phyloP scores from a whole-genome alignment of 2,888 invertebrate genomes.

The Rotaria magnacalcarata region DNA sequence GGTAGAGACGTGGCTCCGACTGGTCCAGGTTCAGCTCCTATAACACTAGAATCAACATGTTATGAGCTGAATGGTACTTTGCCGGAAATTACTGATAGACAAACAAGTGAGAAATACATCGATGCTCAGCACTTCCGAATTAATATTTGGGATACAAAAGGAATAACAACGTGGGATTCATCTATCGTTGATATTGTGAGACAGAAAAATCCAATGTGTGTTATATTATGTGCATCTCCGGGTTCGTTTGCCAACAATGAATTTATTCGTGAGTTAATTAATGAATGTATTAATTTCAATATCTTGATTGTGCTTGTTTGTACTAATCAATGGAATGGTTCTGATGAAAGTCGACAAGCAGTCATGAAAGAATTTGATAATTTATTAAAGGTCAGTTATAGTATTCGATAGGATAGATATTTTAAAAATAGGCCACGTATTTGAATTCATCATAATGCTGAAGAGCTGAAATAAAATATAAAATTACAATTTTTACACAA shows the following conservation, averaged over 20 bases:
- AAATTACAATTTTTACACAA: too few relatives aligned
- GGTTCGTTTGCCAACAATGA: background rate
- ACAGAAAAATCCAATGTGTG: constrained; percentile 4
- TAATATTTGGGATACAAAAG: constrained; percentile 1
- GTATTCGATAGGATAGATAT: too few relatives aligned
- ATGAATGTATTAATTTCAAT: background rate
- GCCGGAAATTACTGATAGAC: background rate
- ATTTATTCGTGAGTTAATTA: background rate
- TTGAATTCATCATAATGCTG: too few relatives aligned
- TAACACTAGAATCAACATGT: background rate
- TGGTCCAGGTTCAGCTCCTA: background rate
- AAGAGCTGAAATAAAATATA: too few relatives aligned
- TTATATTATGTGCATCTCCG: background rate
- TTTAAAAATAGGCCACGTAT: too few relatives aligned
- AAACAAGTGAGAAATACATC: too few relatives aligned
- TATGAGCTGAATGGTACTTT: background rate
- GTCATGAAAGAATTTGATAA: background rate
- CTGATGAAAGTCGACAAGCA: background rate
- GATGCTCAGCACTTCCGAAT: background rate
- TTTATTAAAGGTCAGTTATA: background rate
- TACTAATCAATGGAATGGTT: background rate
- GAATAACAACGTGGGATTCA: background rate
- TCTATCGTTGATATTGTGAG: background rate
- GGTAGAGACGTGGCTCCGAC: background rate
- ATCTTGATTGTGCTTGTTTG: background rate